Percentiles rank a stretch among this genome's conserved stretches.
phyloP scores from a whole-genome alignment of 2,113 vertebrate genomes.

The Mugil cephalus region DNA sequence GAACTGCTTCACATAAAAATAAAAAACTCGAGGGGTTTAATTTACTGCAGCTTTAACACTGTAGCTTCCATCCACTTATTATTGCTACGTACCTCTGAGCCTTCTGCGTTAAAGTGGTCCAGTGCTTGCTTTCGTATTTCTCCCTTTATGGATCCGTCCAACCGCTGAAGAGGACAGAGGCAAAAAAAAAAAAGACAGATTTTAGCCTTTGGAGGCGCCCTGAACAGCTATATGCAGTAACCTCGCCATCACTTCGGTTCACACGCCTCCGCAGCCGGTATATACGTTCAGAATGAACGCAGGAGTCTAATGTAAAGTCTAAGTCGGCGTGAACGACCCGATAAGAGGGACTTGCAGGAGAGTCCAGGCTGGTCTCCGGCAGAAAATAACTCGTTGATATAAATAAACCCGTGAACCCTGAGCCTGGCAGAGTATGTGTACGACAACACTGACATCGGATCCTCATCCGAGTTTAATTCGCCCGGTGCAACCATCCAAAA shows the following conservation, averaged over 20 bases:
- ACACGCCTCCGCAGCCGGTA: neutral
- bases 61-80: neutral
- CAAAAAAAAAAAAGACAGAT: conserved; percentile 50
- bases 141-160: conserved; percentile 98
- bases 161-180: conserved; percentile 85
- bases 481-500: conserved; percentile 11
- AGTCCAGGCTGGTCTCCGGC: conserved; percentile 48
- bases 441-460: conserved; percentile 73
- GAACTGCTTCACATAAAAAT: neutral
- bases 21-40: no score
- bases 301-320: conserved; percentile 6
- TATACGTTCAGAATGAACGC: neutral
- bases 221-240: neutral
- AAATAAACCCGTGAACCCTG: conserved; percentile 84
- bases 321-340: conserved; percentile 42
- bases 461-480: conserved; percentile 33
- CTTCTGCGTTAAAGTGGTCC: conserved; percentile 99
- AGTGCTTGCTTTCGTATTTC: conserved; percentile 98
- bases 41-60: neutral
- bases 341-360: conserved; percentile 44
- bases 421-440: conserved; percentile 56
- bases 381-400: conserved; percentile 86
- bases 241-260: conserved; percentile 4
- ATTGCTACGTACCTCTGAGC: conserved; percentile 94
- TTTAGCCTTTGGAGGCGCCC: conserved; percentile 20